Percentiles rank a stretch among this genome's conserved stretches.
Conservation (phyloP, 2,113 vertebrate genomes). For the Aspidoscelis tigris region DNA sequence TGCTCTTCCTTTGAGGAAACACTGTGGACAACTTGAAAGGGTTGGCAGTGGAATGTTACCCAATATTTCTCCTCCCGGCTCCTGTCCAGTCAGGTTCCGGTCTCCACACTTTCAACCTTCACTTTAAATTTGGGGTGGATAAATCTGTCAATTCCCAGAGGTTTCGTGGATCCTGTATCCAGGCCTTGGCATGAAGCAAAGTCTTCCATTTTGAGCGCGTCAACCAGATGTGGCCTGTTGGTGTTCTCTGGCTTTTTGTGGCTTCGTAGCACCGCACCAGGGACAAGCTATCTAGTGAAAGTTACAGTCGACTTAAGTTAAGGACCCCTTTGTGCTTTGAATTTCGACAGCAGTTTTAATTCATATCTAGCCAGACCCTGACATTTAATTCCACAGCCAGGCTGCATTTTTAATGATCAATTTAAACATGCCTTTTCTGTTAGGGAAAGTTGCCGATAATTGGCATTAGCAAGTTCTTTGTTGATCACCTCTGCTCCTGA, state of each 20-base stretch:
- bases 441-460: background rate
- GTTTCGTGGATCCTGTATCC: no score
- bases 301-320: background rate
- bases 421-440: conserved; percentile 47
- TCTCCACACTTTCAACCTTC: no score
- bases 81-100: no score
- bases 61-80: no score
- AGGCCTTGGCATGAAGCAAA: background rate
- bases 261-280: background rate
- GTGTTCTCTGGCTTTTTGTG: background rate
- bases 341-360: conserved; percentile 36
- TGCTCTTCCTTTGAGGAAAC: no score
- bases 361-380: conserved; percentile 36
- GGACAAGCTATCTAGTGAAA: conserved; percentile 2
- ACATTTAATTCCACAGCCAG: conserved; percentile 44
- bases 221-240: background rate
- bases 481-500: background rate
- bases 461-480: conserved; percentile 39
- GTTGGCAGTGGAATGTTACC: no score
- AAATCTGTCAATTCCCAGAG: no score
- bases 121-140: no score
- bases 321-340: conserved; percentile 38
- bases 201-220: background rate
- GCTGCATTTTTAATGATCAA: conserved; percentile 54
- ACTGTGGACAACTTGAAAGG: no score